Conservation (phyloP, 1,140 invertebrate species). For the Saccostrea glomerata region DNA sequence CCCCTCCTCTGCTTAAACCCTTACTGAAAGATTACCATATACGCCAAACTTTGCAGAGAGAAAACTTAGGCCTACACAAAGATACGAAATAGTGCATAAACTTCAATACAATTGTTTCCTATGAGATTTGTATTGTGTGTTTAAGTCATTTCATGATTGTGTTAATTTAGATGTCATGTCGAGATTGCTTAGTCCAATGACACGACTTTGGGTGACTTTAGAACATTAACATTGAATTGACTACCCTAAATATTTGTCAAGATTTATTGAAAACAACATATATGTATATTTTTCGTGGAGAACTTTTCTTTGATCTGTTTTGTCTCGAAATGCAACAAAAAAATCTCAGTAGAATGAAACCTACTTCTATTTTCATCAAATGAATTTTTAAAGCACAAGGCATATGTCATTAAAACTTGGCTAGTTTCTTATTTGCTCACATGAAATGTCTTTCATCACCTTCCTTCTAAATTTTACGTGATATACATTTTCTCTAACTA, state of each 20-base stretch:
- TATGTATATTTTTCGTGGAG: neutral
- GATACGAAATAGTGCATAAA: slow-evolving; percentile 12
- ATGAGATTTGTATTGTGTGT: neutral
- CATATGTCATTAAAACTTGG: too few species aligned
- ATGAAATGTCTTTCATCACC: too few species aligned
- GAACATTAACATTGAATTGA: slow-evolving; percentile 11
- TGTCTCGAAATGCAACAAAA: neutral
- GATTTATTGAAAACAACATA: neutral
- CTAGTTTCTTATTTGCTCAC: too few species aligned
- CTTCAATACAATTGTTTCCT: neutral
- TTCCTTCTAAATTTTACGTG: too few species aligned
- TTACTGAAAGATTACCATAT: neutral
- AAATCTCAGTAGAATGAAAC: too few species aligned
- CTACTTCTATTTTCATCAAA: too few species aligned
- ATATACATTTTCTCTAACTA: too few species aligned
- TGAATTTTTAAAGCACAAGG: too few species aligned
- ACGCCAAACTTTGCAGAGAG: neutral
- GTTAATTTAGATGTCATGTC: slow-evolving; percentile 16
- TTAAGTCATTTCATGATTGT: neutral
- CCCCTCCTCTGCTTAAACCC: neutral
- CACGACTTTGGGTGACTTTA: neutral
- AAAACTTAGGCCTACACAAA: neutral
- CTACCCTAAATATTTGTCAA: neutral
- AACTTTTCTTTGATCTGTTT: neutral
- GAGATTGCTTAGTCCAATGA: neutral